phyloP scores from a whole-genome alignment of 1,140 invertebrate species.

The Rhizoglyphus robini region DNA sequence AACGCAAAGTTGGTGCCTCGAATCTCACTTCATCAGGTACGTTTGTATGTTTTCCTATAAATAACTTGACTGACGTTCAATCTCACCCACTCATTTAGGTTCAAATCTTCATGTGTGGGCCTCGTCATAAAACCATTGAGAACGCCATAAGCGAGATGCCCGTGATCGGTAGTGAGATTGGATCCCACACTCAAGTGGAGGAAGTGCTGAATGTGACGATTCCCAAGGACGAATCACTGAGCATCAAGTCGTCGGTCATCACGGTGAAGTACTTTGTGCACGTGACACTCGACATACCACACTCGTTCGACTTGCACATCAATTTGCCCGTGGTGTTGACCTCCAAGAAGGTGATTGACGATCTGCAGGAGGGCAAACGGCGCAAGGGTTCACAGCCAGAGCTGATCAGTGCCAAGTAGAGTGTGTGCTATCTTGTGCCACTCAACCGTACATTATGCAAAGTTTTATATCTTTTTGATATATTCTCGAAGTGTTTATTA shows the following conservation, averaged over 20 bases:
- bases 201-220: background rate
- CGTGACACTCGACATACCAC: conserved; percentile 14
- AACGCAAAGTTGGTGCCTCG: background rate
- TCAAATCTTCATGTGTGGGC: conserved; percentile 12
- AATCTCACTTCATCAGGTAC: background rate
- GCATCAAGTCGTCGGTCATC: conserved; percentile 2
- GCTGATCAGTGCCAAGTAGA: no score
- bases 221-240: background rate
- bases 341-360: background rate
- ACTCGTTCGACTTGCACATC: conserved; percentile 3
- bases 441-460: no score
- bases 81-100: no score
- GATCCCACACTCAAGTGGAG: background rate
- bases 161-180: background rate
- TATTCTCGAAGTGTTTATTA: no score
- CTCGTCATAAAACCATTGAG: conserved; percentile 14
- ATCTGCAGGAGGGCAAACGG: background rate
- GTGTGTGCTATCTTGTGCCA: no score
- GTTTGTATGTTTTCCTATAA: no score
- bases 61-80: no score
- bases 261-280: conserved; percentile 16
- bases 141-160: background rate
- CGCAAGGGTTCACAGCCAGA: no score
- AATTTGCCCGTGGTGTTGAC: conserved; percentile 11
- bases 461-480: no score